Percentiles rank a stretch among this genome's conserved stretches.
Evolutionary conservation across 1,140 invertebrate species (phyloP).

Genomic region (Temnothorax longispinosus): DNA sequence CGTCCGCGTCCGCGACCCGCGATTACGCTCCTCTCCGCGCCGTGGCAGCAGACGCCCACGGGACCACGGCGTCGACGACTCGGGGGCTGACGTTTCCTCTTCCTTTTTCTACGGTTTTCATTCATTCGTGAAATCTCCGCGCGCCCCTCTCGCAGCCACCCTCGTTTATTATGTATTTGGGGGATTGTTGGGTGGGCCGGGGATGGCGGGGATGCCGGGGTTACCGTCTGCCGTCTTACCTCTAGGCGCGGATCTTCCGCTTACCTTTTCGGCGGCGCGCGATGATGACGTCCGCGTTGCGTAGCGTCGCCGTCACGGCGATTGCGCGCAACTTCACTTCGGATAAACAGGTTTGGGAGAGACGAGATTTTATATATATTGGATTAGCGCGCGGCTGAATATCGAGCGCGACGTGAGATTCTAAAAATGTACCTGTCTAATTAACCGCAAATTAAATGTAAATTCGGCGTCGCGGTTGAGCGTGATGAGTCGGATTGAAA

Average conservation of each 20-base stretch:
- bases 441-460: too few species aligned
- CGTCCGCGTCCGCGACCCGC: not conserved
- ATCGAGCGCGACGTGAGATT: too few species aligned
- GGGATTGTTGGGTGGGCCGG: too few species aligned
- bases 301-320: constrained; percentile 8
- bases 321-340: constrained; percentile 6
- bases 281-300: not conserved
- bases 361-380: too few species aligned
- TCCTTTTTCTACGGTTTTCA: constrained; percentile 9
- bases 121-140: not conserved
- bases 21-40: constrained; percentile 50
- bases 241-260: not conserved
- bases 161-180: not conserved
- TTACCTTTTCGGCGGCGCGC: not conserved
- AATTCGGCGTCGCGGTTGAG: too few species aligned
- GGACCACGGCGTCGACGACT: too few species aligned
- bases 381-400: too few species aligned
- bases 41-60: constrained; percentile 45
- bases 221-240: not conserved
- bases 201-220: too few species aligned
- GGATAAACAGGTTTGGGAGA: too few species aligned
- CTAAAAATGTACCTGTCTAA: too few species aligned
- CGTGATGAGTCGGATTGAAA: too few species aligned
- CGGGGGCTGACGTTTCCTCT: not conserved
- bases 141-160: not conserved